phyloP scores from a whole-genome alignment of 2,888 invertebrate species.

The Hedya salicella region DNA sequence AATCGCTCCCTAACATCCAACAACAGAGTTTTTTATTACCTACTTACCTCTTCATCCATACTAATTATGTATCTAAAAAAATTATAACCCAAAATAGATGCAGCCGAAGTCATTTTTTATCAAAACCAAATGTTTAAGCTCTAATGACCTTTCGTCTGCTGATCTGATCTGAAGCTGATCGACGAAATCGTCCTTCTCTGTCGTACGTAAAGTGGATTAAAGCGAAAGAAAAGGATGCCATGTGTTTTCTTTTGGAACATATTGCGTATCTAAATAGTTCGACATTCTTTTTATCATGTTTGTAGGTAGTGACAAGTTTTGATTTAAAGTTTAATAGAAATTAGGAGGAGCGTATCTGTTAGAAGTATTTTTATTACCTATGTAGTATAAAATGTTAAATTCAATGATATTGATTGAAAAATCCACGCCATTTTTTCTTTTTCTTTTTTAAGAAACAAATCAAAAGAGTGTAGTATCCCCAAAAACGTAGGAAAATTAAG shows the following conservation, averaged over 20 bases:
- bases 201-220: neutral
- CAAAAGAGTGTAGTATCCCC: no score
- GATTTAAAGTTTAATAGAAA: conserved; percentile 6
- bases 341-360: neutral
- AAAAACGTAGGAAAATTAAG: no score
- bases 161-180: conserved; percentile 18
- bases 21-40: conserved; percentile 64
- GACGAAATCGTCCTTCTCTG: neutral
- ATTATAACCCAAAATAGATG: conserved; percentile 23
- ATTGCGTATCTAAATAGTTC: conserved; percentile 4
- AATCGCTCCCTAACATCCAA: conserved; percentile 59
- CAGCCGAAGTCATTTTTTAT: conserved; percentile 9
- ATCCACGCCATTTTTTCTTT: no score
- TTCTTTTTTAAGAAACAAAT: neutral
- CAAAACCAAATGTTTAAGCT: conserved; percentile 8
- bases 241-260: neutral
- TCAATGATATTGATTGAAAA: neutral
- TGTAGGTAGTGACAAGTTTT: neutral
- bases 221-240: neutral
- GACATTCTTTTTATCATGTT: neutral
- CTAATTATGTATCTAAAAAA: conserved; percentile 46
- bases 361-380: no score
- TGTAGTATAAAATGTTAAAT: no score
- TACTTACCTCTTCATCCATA: conserved; percentile 49
- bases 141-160: conserved; percentile 16